phyloP scores from a whole-genome alignment of 1,140 invertebrate species.

The Drosophila kurseongensis region DNA sequence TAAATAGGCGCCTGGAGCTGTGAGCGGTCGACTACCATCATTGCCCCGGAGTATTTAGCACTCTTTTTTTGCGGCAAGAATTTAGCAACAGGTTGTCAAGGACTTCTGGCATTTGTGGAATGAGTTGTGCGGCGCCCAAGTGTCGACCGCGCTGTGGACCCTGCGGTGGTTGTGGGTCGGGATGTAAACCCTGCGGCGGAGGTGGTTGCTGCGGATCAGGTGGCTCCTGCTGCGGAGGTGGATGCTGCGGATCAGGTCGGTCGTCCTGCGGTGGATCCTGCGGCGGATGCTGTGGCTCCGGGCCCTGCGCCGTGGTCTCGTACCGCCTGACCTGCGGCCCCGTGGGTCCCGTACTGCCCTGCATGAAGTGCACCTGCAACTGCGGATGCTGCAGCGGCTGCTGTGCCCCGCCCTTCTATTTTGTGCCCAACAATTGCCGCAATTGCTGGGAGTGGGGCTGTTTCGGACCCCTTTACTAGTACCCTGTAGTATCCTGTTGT shows the following conservation, averaged over 20 bases:
- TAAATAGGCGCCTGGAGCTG: constrained; percentile 53
- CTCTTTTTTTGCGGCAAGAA: constrained; percentile 58
- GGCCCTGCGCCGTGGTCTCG: constrained; percentile 56
- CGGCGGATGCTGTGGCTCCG: constrained; percentile 29
- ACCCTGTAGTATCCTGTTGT: constrained; percentile 20
- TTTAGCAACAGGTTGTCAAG: constrained; percentile 42
- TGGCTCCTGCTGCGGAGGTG: background rate
- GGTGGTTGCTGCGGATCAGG: constrained; percentile 26
- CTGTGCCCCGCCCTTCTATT: constrained; percentile 63
- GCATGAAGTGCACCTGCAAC: constrained; percentile 40
- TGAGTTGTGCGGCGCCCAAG: constrained; percentile 25
- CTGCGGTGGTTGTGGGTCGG: background rate
- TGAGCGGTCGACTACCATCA: constrained; percentile 1
- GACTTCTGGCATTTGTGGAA: constrained; percentile 1
- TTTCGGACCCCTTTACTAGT: constrained; percentile 66
- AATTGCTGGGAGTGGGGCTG: constrained; percentile 65
- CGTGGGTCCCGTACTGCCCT: constrained; percentile 52
- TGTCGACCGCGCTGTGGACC: constrained; percentile 17
- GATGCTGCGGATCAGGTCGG: constrained; percentile 7
- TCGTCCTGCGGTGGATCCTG: background rate
- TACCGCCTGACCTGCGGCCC: constrained; percentile 57
- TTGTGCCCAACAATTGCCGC: constrained; percentile 48
- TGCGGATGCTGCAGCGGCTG: constrained; percentile 15
- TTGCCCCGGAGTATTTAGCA: constrained; percentile 61
- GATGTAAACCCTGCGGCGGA: background rate